Conservation (phyloP, 2,113 vertebrate genomes). For the Etia nguti region DNA sequence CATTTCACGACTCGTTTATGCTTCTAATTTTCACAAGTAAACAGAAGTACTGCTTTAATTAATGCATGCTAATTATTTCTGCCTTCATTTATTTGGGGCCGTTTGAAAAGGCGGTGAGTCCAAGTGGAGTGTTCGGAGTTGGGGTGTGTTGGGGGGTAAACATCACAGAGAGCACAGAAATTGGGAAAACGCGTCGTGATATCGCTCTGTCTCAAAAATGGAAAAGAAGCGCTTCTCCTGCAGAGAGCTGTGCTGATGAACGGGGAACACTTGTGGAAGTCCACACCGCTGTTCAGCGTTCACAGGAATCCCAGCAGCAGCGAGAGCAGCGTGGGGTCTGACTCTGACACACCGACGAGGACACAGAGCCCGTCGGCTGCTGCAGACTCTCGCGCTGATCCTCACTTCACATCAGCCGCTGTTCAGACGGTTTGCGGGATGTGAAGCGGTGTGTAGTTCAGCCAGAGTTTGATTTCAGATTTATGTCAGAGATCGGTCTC, state of each 20-base stretch:
- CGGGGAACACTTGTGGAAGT: neutral
- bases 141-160: neutral
- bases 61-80: neutral
- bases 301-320: neutral
- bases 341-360: neutral
- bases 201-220: neutral
- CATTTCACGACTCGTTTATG: neutral
- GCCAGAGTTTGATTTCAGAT: neutral
- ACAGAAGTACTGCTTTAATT: neutral
- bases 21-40: neutral
- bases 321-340: neutral
- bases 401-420: neutral
- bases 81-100: rapidly evolving
- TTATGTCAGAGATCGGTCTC: rapidly evolving
- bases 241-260: neutral
- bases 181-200: neutral
- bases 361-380: neutral
- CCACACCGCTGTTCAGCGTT: neutral
- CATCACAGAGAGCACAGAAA: neutral
- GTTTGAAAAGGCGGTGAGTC: neutral
- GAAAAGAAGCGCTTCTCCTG: rapidly evolving
- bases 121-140: neutral
- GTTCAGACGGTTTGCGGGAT: neutral
- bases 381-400: neutral
- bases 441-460: neutral